Conservation (phyloP, 2,888 invertebrate species). For the Tenthredo livida region DNA sequence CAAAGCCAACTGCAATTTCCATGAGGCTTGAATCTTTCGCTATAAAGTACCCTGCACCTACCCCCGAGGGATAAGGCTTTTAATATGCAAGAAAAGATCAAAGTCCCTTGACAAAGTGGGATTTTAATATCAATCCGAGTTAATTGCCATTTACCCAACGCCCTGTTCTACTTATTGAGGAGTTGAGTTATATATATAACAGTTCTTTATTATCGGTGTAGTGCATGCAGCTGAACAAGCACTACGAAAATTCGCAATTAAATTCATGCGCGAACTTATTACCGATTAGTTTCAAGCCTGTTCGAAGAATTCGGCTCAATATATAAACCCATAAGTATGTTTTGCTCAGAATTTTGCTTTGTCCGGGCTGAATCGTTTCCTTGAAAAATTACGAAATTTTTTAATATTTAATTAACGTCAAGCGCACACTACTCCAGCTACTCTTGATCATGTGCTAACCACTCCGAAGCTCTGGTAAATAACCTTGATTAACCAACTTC, state of each 20-base stretch:
- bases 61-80: background rate
- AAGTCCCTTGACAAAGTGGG: conserved; percentile 10
- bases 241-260: background rate
- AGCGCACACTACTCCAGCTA: background rate
- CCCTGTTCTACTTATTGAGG: background rate
- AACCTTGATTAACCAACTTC: conserved; percentile 37
- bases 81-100: conserved; percentile 19
- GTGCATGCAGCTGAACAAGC: background rate
- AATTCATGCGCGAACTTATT: background rate
- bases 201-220: background rate
- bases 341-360: background rate
- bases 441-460: conserved; percentile 24
- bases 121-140: conserved; percentile 40
- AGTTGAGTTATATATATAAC: background rate
- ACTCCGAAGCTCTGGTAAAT: conserved; percentile 13
- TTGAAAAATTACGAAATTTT: background rate
- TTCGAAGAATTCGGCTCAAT: background rate
- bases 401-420: background rate
- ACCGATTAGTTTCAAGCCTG: background rate
- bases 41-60: background rate
- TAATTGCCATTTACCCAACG: conserved; percentile 37
- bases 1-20: conserved; percentile 4
- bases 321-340: too few relatives aligned
- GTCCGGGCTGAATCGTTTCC: background rate
- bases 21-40: background rate